Evolutionary conservation across 2,113 vertebrate species (phyloP).

Genomic region (Toxostoma redivivum): DNA sequence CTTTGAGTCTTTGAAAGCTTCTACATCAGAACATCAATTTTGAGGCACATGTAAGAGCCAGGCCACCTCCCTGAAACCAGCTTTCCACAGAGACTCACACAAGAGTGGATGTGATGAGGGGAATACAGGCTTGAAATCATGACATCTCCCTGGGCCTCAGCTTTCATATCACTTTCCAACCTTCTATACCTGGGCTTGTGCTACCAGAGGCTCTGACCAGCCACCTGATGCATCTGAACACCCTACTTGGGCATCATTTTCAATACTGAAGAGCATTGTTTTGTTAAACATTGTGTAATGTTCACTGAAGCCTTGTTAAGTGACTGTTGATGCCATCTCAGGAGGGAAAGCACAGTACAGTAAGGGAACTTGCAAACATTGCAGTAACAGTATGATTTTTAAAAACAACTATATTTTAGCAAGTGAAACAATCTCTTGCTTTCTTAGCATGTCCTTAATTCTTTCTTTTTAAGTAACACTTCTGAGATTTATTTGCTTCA

Average conservation of each 20-base stretch:
- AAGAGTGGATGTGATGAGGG: not conserved
- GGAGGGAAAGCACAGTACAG: not conserved
- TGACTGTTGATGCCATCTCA: not conserved
- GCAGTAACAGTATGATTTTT: not conserved
- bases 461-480: not conserved
- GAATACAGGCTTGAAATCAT: not conserved
- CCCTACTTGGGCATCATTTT: not conserved
- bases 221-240: not conserved
- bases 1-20: not conserved
- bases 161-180: not conserved
- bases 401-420: not conserved
- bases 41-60: accelerated
- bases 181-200: not conserved
- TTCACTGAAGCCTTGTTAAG: not conserved
- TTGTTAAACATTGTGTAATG: not conserved
- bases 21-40: not conserved
- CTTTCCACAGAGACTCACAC: not conserved
- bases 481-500: not conserved
- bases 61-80: not conserved
- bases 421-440: not conserved
- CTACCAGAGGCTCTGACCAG: not conserved
- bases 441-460: not conserved
- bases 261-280: not conserved
- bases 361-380: not conserved
- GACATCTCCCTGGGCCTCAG: not conserved